phyloP scores from a whole-genome alignment of 2,888 invertebrate genomes.

The Hanleya hanleyi region DNA sequence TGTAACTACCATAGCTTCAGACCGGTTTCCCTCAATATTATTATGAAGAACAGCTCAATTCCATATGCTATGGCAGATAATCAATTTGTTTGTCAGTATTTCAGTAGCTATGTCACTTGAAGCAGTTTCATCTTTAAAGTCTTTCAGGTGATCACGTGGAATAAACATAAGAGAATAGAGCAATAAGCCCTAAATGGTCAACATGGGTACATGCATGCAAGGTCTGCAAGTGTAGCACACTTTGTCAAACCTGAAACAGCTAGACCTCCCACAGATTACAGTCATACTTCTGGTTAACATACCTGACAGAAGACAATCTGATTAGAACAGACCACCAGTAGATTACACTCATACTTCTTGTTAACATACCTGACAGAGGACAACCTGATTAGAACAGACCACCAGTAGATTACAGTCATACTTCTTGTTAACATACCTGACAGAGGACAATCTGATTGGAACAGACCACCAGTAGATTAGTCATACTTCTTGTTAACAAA shows the following conservation, averaged over 20 bases:
- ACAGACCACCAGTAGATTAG: not conserved
- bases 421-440: conserved; percentile 80
- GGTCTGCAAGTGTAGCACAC: not conserved
- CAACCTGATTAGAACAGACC: conserved; percentile 86
- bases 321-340: not conserved
- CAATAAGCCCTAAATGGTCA: no score
- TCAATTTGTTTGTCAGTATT: no score
- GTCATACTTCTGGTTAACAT: conserved; percentile 18
- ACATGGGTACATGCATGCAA: no score
- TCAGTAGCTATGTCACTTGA: no score
- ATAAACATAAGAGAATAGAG: no score
- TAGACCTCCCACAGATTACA: not conserved
- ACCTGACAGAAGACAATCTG: conserved; percentile 81
- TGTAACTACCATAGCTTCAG: no score
- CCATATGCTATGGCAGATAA: no score
- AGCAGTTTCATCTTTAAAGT: no score
- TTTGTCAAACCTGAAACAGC: not conserved
- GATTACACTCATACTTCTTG: not conserved
- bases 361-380: conserved; percentile 81
- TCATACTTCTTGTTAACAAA: conserved; percentile 46
- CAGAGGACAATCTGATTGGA: not conserved
- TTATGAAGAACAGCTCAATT: no score
- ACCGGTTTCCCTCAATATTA: no score
- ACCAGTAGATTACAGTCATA: conserved; percentile 91
- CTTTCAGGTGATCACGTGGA: no score